phyloP scores from a whole-genome alignment of 2,888 invertebrate genomes.

The Yponomeuta cagnagella region DNA sequence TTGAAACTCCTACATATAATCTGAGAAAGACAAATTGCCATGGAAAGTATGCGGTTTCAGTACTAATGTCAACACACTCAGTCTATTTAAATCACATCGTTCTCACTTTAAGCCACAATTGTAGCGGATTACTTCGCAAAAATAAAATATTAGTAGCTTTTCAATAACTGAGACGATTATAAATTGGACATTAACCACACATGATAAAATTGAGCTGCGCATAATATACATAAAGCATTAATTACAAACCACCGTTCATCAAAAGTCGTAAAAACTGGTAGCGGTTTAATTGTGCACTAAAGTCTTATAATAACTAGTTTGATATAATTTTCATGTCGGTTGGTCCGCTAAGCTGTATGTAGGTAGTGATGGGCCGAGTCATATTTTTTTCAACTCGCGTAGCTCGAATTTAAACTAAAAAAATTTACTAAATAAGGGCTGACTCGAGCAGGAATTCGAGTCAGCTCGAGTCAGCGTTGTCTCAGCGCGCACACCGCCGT shows the following conservation, averaged over 20 bases:
- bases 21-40: slow-evolving; percentile 16
- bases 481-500: too few relatives aligned
- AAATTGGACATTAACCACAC: not conserved
- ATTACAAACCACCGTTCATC: slow-evolving; percentile 27
- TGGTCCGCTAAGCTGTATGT: slow-evolving; percentile 28
- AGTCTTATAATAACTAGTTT: slow-evolving; percentile 26
- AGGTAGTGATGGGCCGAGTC: too few relatives aligned
- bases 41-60: slow-evolving; percentile 12
- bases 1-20: slow-evolving; percentile 14
- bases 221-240: slow-evolving; percentile 24
- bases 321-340: slow-evolving; percentile 23
- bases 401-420: too few relatives aligned
- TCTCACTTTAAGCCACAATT: not conserved
- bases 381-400: too few relatives aligned
- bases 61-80: slow-evolving; percentile 14
- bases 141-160: not conserved
- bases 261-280: slow-evolving; percentile 32
- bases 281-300: slow-evolving; percentile 31
- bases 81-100: slow-evolving; percentile 11
- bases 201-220: not conserved
- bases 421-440: too few relatives aligned
- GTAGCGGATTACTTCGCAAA: not conserved
- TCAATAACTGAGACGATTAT: not conserved
- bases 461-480: too few relatives aligned
- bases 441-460: too few relatives aligned